These are phyloP conservation scores for Meloidogyne chitwoodi DNA, from an alignment of 1,140 invertebrate genomes.

Conservation along the genomic window DNA sequence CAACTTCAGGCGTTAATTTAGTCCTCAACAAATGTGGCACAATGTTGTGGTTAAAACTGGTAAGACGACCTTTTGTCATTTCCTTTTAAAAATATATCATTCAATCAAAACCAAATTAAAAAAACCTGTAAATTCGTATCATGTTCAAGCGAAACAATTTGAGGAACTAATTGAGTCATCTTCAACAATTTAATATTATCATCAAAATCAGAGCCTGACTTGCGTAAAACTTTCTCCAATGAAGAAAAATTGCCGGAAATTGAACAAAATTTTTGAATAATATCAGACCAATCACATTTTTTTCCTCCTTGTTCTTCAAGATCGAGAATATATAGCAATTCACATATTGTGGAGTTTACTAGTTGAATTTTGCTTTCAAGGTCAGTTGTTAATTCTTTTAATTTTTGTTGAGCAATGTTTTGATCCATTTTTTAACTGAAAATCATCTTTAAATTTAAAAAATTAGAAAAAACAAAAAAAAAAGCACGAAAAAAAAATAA, in stretches of 20 bases:
- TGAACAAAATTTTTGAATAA: constrained; percentile 27
- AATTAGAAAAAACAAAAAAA: not conserved
- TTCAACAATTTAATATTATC: constrained; percentile 30
- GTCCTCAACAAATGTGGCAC: constrained; percentile 26
- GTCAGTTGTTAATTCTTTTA: constrained; percentile 3
- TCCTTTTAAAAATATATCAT: constrained; percentile 25
- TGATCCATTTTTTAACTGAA: constrained; percentile 9
- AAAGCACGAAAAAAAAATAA: not conserved
- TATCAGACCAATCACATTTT: constrained; percentile 20
- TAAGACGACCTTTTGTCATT: constrained; percentile 27
- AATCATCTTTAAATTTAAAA: too few relatives aligned
- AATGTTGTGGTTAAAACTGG: constrained; percentile 22
- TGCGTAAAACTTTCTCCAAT: constrained; percentile 17
- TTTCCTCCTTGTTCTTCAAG: constrained; percentile 15
- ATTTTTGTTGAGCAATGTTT: constrained; percentile 1
- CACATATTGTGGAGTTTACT: constrained; percentile 23
- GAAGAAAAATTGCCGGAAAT: constrained; percentile 16
- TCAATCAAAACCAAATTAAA: too few relatives aligned
- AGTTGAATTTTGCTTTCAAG: constrained; percentile 18
- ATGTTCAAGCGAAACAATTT: constrained; percentile 21
- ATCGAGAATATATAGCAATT: constrained; percentile 20
- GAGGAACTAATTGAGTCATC: constrained; percentile 24
- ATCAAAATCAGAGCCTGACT: constrained; percentile 13
- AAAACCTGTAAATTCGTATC: constrained; percentile 23
- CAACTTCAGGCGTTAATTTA: constrained; percentile 29